Percentiles rank a stretch among this genome's conserved stretches.
phyloP scores from a whole-genome alignment of 2,113 vertebrate genomes.

The Tinamus guttatus region DNA sequence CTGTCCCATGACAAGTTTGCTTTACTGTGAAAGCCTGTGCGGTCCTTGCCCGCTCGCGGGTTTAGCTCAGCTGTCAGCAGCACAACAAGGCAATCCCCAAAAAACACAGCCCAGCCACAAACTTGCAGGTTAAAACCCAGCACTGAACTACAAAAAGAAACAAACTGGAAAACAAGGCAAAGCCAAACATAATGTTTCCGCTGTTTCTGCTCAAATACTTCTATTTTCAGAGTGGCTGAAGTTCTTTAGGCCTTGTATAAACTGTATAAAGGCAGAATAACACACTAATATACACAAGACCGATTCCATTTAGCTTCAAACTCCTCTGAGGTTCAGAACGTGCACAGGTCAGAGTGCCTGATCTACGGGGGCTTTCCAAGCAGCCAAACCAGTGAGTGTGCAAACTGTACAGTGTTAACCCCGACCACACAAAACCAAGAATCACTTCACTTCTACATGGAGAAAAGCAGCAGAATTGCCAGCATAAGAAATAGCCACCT shows the following conservation, averaged over 20 bases:
- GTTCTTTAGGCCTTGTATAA: background rate
- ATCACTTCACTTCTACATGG: background rate
- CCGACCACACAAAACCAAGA: background rate
- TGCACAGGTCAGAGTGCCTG: background rate
- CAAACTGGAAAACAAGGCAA: background rate
- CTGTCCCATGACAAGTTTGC: background rate
- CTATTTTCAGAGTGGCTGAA: background rate
- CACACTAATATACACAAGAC: background rate
- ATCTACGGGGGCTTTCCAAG: background rate
- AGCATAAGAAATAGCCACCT: background rate
- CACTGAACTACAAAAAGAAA: background rate
- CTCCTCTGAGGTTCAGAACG: background rate
- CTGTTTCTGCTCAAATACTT: background rate
- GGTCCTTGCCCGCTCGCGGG: background rate
- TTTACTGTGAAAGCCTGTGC: background rate
- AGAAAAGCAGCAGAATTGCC: background rate
- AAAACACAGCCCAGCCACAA: background rate
- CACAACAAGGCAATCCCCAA: rapidly evolving
- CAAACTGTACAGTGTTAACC: background rate
- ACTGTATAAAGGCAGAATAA: background rate
- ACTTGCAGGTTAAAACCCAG: background rate
- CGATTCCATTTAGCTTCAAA: background rate
- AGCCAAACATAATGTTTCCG: background rate
- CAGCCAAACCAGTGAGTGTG: background rate
- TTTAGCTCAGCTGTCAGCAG: background rate